phyloP scores from a whole-genome alignment of 2,113 vertebrate species.

The Toxotes jaculatrix region DNA sequence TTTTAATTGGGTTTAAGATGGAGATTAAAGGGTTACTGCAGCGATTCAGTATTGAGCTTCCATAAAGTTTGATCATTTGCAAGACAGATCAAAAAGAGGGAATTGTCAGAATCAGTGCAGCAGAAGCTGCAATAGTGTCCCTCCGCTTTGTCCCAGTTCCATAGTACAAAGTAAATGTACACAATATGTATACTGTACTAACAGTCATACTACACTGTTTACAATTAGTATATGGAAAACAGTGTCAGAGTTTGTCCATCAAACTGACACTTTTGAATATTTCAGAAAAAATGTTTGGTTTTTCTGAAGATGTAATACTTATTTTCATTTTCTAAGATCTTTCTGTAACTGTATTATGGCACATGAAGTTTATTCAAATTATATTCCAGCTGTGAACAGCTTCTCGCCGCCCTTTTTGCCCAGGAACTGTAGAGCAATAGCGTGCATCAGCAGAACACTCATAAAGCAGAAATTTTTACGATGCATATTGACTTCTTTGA shows the following conservation, averaged over 20 bases:
- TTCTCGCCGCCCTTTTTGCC: not conserved
- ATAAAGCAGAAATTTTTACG: not conserved
- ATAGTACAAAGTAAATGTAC: too few relatives aligned
- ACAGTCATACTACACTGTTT: not conserved
- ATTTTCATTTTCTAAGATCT: not conserved
- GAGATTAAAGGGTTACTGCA: not conserved
- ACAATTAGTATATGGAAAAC: not conserved
- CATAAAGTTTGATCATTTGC: not conserved
- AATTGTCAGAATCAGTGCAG: not conserved
- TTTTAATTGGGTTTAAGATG: not conserved
- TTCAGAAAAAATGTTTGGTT: not conserved
- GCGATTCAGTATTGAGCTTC: not conserved
- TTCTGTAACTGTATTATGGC: not conserved
- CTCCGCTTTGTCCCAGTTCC: too few relatives aligned
- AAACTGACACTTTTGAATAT: not conserved
- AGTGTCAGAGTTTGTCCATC: not conserved
- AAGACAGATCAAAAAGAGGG: not conserved
- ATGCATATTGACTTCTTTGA: not conserved
- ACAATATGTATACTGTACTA: not conserved
- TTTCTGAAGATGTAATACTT: not conserved
- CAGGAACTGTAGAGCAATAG: slow-evolving; percentile 9
- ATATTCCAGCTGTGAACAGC: not conserved
- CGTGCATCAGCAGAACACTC: not conserved
- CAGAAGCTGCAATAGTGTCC: not conserved
- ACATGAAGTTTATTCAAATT: not conserved